Base-by-base conservation (phyloP, 2,888 invertebrate species). In the Smittia sp. region DNA sequence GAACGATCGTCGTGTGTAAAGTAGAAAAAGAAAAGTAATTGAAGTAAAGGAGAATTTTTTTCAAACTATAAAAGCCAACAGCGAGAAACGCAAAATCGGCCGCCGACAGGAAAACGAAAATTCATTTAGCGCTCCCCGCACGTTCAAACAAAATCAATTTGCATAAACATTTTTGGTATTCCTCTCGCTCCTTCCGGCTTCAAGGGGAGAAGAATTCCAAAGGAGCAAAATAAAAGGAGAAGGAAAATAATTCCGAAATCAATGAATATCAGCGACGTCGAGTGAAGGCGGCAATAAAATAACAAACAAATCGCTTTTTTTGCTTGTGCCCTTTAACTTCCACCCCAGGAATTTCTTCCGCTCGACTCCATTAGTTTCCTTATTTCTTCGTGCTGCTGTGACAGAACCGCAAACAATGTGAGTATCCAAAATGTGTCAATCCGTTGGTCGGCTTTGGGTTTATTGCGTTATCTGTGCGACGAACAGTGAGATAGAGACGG, bases 81-180 rank as follows among this genome's bases (percentile, higher is more conserved):
- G 3, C 15, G 32, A 25, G 13, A 54, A 52, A 20, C 20, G 46
- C 46, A 63, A 63, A 63, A 63, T 24, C 63, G 25, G 27, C 25
- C 63, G 18, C 24, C 22, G n/a, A 69, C 32, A 15, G 69, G 15
- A 67, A n/a, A 66, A 66, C 22, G 63, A 63, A 63, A 20, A 63
- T 63, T 63, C 63, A 63, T 63, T 63, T 13, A 24, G 52, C 69
- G 52, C 32, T 32, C 69, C 18, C 41, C 46, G 27, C 69, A 54
- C 69, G 24, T 72, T 62, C 39, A 22, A 72, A 62, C 18, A 62
- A 72, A 72, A 62, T 72, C 72, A 72, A 72, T 72, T 72, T 72
- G 72, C 72, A 72, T 72, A 72, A 62, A 72, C 15, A 72, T 72
- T 69, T 46, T 63, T 63, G 63, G 63, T 63, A 63, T 63, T 63